These are phyloP conservation scores for Barbus barbus DNA, from an alignment of 2,113 vertebrate genomes.

Conservation along the genomic window DNA sequence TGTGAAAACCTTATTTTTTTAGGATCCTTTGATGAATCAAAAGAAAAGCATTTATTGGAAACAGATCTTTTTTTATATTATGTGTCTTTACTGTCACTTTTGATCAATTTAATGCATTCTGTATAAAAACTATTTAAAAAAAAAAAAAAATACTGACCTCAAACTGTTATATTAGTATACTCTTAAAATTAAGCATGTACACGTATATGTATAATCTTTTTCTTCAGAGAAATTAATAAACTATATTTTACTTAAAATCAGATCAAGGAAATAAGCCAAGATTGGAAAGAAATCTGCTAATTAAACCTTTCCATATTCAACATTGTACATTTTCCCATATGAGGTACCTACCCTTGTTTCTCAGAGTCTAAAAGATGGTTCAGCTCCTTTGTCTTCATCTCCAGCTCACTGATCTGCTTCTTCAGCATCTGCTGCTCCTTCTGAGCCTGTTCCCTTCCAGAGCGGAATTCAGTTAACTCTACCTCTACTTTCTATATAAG, in stretches of 20 bases:
- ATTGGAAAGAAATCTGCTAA: too few species aligned
- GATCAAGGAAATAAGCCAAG: background rate
- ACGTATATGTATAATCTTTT: background rate
- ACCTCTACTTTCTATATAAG: slow-evolving; percentile 85
- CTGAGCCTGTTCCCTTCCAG: slow-evolving; percentile 79
- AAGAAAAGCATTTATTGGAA: background rate
- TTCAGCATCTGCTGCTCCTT: slow-evolving; percentile 80
- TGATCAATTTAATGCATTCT: background rate
- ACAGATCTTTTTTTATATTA: background rate
- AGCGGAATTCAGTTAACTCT: slow-evolving; percentile 79
- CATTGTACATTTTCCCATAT: background rate
- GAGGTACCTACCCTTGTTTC: slow-evolving; percentile 77
- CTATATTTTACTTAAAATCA: background rate
- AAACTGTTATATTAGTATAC: background rate
- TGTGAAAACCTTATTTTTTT: background rate
- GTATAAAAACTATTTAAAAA: background rate
- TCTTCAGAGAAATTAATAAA: background rate
- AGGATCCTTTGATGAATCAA: background rate
- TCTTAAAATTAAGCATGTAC: background rate
- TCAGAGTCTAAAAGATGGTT: slow-evolving; percentile 80
- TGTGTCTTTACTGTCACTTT: background rate
- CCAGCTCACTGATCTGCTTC: slow-evolving; percentile 78
- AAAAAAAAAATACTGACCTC: background rate
- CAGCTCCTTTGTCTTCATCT: slow-evolving; percentile 80
- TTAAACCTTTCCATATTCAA: background rate